Percentiles rank a stretch among this genome's conserved stretches.
Evolutionary conservation across 1,140 invertebrate genomes (phyloP).

Genomic region (Atta texana): DNA sequence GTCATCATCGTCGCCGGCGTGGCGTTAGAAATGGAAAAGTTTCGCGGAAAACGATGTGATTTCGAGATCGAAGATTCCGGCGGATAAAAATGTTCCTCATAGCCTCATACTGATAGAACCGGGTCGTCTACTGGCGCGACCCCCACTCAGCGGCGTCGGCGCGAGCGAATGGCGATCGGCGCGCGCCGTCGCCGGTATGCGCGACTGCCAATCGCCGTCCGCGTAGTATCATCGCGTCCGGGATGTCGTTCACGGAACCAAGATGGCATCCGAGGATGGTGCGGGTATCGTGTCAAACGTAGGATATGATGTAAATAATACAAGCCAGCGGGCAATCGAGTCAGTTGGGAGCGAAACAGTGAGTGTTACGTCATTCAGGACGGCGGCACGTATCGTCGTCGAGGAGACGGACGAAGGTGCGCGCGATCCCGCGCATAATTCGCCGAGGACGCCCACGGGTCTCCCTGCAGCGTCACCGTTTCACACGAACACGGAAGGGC

Average conservation of each 20-base stretch:
- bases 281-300: constrained; percentile 84
- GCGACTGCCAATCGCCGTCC: constrained; percentile 63
- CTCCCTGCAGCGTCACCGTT: constrained; percentile 78
- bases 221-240: constrained; percentile 73
- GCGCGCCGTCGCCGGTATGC: constrained; percentile 62
- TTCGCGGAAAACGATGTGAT: constrained; percentile 54
- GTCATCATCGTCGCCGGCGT: not conserved
- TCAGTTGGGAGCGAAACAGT: constrained; percentile 52
- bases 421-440: constrained; percentile 56
- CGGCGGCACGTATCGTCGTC: constrained; percentile 55
- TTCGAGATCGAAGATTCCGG: constrained; percentile 69
- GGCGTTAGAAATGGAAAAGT: constrained; percentile 40
- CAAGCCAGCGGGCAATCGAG: constrained; percentile 69
- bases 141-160: constrained; percentile 44
- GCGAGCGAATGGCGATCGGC: constrained; percentile 58
- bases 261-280: constrained; percentile 87
- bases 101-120: constrained; percentile 54
- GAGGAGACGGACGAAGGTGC: constrained; percentile 61
- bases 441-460: constrained; percentile 82
- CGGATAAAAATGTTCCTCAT: constrained; percentile 67
- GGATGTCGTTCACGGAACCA: constrained; percentile 80
- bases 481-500: constrained; percentile 66
- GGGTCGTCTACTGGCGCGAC: constrained; percentile 57
- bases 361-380: constrained; percentile 27
- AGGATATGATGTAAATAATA: constrained; percentile 85